Conservation (phyloP, 1,140 invertebrate genomes). For the Steinernema khuongi region DNA sequence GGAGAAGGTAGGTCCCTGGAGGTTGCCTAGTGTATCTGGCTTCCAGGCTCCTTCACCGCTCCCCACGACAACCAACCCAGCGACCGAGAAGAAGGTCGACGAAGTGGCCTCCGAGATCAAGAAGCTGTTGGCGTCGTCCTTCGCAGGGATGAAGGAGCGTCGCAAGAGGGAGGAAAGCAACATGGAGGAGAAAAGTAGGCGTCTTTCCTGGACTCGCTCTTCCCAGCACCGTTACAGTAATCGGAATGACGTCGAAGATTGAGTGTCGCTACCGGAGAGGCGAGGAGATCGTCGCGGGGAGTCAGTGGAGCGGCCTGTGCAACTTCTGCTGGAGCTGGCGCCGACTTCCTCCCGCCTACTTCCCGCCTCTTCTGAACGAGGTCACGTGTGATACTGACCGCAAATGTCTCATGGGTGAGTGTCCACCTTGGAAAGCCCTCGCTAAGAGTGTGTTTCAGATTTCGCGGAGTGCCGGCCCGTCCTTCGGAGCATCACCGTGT, state of each 20-base stretch:
- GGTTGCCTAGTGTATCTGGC: no score
- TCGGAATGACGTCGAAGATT: constrained; percentile 22
- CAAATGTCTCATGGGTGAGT: constrained; percentile 23
- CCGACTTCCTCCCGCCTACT: constrained; percentile 24
- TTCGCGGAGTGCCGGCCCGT: constrained; percentile 26
- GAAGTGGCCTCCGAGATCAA: background rate
- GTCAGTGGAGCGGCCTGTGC: constrained; percentile 22
- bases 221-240: constrained; percentile 26
- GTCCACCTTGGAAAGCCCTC: background rate
- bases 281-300: constrained; percentile 9
- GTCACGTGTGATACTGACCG: constrained; percentile 28
- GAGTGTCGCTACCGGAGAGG: constrained; percentile 24
- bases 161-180: background rate
- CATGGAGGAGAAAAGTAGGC: background rate
- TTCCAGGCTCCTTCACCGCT: background rate
- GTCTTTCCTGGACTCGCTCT: background rate
- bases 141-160: background rate
- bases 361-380: constrained; percentile 27
- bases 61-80: background rate
- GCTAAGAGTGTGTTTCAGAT: constrained; percentile 21
- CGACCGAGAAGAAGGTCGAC: background rate
- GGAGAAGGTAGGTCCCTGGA: no score
- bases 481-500: constrained; percentile 19
- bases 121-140: constrained; percentile 4
- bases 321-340: constrained; percentile 31